A percentile compares a stretch with the other conserved stretches of the same genome.
These are phyloP conservation scores for Eupithecia tripunctaria DNA, from an alignment of 2,888 invertebrate genomes.

Conservation along the genomic window DNA sequence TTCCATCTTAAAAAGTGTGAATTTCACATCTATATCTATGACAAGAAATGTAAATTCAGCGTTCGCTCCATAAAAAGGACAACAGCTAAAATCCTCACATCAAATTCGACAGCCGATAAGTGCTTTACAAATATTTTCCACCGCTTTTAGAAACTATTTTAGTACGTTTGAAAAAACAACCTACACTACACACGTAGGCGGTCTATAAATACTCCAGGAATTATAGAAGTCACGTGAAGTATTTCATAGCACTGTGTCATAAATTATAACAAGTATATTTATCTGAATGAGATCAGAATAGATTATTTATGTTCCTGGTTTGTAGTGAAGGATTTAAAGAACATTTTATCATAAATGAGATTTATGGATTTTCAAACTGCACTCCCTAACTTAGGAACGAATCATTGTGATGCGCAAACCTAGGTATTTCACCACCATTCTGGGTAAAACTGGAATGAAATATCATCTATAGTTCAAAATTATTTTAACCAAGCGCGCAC, in stretches of 20 bases:
- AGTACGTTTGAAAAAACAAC: conserved; percentile 13
- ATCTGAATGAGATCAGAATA: background rate
- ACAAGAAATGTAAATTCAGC: background rate
- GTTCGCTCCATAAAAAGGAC: background rate
- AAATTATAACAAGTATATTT: conserved; percentile 22
- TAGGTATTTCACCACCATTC: background rate
- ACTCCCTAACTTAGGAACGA: background rate
- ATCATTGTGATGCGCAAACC: background rate
- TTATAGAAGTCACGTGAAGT: conserved; percentile 42
- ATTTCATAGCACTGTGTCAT: conserved; percentile 35
- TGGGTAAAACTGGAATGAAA: background rate
- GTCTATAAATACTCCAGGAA: conserved; percentile 35
- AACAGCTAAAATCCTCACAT: conserved; percentile 3
- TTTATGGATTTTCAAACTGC: background rate
- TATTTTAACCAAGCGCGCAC: no score
- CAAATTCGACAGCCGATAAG: conserved; percentile 6
- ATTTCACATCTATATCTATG: background rate
- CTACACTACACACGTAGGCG: conserved; percentile 27
- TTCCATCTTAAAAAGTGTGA: background rate
- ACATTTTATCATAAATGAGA: background rate
- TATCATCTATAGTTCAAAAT: no score
- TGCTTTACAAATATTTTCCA: conserved; percentile 10
- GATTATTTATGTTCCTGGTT: conserved; percentile 1
- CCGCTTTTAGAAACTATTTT: conserved; percentile 3
- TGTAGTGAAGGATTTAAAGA: conserved; percentile 5